Evolutionary conservation across 2,888 invertebrate genomes (phyloP).

Genomic region (Harmothoe impar): DNA sequence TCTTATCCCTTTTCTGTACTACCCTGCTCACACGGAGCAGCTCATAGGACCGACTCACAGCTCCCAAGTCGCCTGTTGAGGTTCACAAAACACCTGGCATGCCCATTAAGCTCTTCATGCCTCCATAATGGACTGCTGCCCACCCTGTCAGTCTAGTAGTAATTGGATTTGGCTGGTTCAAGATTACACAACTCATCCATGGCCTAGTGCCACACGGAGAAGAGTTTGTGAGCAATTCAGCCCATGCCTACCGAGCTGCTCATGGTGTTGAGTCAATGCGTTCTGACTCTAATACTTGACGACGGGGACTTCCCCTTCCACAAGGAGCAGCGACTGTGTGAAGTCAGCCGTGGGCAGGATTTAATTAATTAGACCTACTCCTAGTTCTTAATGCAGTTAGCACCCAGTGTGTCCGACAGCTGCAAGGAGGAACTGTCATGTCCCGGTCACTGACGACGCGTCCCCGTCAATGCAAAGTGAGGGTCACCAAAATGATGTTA

Average conservation of each 20-base stretch:
- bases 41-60: background rate
- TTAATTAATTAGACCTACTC: constrained; percentile 33
- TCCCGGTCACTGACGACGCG: too few species aligned
- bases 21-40: too few species aligned
- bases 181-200: background rate
- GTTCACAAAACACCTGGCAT: constrained; percentile 29
- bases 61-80: constrained; percentile 14
- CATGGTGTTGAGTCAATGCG: background rate
- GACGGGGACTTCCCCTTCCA: background rate
- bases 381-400: background rate
- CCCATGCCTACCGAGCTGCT: background rate
- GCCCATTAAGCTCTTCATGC: background rate
- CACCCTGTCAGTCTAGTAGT: background rate
- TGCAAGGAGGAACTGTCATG: background rate
- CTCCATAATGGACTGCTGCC: background rate
- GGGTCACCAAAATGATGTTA: too few species aligned
- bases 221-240: background rate
- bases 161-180: constrained; percentile 11
- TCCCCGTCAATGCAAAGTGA: too few species aligned
- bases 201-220: background rate
- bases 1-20: too few species aligned
- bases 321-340: background rate
- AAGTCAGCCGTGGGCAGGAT: background rate
- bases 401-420: constrained; percentile 15
- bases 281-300: background rate